A percentile compares a stretch with the other conserved stretches of the same genome.
These are phyloP conservation scores for Sussaba pulchella DNA, from an alignment of 2,888 invertebrate species.

Conservation along the genomic window DNA sequence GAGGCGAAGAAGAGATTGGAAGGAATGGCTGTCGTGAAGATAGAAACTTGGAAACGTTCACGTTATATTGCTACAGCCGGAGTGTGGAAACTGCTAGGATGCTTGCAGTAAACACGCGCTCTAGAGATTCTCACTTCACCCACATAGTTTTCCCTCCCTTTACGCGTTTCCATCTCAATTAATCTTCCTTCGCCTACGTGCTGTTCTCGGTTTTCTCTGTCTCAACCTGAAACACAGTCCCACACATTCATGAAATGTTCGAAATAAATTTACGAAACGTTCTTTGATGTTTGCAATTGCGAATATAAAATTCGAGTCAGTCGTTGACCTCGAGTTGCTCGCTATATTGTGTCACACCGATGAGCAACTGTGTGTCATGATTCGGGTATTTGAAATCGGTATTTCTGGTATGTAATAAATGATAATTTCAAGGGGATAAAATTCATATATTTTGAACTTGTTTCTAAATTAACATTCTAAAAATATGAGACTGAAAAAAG, in stretches of 20 bases:
- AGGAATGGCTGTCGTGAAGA: constrained; percentile 42
- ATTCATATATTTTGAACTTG: neutral
- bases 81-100: constrained; percentile 45
- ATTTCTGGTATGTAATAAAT: neutral
- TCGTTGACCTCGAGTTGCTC: neutral
- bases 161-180: constrained; percentile 67
- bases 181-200: constrained; percentile 55
- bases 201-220: neutral
- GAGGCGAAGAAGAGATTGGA: constrained; percentile 60
- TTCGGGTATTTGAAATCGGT: neutral
- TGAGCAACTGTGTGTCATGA: too few species aligned
- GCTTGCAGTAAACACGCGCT: constrained; percentile 57
- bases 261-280: too few species aligned
- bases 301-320: neutral
- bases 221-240: neutral
- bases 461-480: too few species aligned
- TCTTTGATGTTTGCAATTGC: too few species aligned
- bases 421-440: neutral
- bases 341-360: too few species aligned
- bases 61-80: constrained; percentile 62
- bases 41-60: constrained; percentile 56
- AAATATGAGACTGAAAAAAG: too few species aligned
- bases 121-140: constrained; percentile 56
- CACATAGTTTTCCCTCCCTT: constrained; percentile 65
- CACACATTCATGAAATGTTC: neutral